Evolutionary conservation across 2,797 vertebrate genomes (phyloP).

Genomic region (Gambusia yucatana): DNA sequence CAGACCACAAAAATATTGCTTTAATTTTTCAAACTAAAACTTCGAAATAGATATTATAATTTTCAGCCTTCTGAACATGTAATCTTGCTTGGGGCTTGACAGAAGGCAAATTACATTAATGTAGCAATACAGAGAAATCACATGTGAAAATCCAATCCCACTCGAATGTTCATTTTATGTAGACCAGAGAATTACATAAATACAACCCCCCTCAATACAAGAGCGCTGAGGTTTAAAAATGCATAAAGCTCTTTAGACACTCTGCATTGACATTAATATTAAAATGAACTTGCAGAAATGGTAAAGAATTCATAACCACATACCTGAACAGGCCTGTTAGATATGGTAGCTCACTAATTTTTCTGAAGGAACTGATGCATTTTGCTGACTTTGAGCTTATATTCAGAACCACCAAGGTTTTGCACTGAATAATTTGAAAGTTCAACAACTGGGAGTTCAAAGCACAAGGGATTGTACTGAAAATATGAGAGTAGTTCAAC

Average conservation of each 20-base stretch:
- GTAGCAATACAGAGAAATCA: conserved; percentile 32
- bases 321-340: conserved; percentile 49
- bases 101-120: conserved; percentile 21
- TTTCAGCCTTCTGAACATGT: conserved; percentile 29
- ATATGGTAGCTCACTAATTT: conserved; percentile 40
- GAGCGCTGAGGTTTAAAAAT: conserved; percentile 71
- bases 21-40: conserved; percentile 29
- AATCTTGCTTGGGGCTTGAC: conserved; percentile 40
- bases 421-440: conserved; percentile 5
- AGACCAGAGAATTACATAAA: conserved; percentile 40
- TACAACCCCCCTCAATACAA: conserved; percentile 26
- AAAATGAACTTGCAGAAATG: conserved; percentile 58
- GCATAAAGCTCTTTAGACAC: conserved; percentile 75
- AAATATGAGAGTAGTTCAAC: conserved; percentile 27
- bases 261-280: conserved; percentile 73
- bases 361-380: conserved; percentile 10
- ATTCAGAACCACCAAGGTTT: conserved; percentile 2
- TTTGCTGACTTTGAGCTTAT: conserved; percentile 26
- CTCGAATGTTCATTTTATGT: conserved; percentile 43
- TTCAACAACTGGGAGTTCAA: conserved; percentile 17
- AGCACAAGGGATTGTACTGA: conserved; percentile 6
- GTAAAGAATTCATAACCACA: conserved; percentile 52
- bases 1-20: neutral
- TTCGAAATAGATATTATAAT: conserved; percentile 16
- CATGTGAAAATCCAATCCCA: conserved; percentile 25